Conservation (phyloP, 2,888 invertebrate genomes). For the Halocaridina rubra region DNA sequence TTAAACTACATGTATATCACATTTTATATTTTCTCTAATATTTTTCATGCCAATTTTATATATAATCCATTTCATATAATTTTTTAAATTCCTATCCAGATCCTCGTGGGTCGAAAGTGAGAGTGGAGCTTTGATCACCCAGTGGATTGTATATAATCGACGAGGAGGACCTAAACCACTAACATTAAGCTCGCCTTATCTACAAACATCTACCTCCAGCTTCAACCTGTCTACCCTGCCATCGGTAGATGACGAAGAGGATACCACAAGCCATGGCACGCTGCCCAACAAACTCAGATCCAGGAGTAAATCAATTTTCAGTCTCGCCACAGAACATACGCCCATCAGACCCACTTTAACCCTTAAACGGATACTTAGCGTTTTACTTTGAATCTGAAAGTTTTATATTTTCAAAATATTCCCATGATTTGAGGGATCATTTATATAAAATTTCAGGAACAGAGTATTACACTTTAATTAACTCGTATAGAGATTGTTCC, state of each 20-base stretch:
- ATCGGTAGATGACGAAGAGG: neutral
- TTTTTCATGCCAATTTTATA: too few species aligned
- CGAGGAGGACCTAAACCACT: neutral
- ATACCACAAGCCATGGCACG: neutral
- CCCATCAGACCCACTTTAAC: slow-evolving; percentile 31
- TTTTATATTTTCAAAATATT: too few species aligned
- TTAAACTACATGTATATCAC: too few species aligned
- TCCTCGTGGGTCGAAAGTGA: slow-evolving; percentile 45
- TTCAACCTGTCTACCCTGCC: neutral
- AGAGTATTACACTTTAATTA: too few species aligned
- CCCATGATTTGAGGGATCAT: too few species aligned
- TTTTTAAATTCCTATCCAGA: neutral
- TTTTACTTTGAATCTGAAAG: slow-evolving; percentile 7
- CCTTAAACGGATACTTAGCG: slow-evolving; percentile 40
- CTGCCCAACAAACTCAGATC: slow-evolving; percentile 21
- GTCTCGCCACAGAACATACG: slow-evolving; percentile 26
- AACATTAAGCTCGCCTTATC: neutral
- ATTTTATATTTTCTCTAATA: too few species aligned
- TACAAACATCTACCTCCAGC: neutral
- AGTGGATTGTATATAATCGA: slow-evolving; percentile 48
- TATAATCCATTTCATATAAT: neutral
- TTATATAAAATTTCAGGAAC: too few species aligned
- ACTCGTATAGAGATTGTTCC: too few species aligned
- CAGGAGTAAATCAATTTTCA: slow-evolving; percentile 45
- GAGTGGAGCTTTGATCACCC: slow-evolving; percentile 50